Evolutionary conservation across 2,888 invertebrate species (phyloP).

Genomic region (Agrochola macilenta): DNA sequence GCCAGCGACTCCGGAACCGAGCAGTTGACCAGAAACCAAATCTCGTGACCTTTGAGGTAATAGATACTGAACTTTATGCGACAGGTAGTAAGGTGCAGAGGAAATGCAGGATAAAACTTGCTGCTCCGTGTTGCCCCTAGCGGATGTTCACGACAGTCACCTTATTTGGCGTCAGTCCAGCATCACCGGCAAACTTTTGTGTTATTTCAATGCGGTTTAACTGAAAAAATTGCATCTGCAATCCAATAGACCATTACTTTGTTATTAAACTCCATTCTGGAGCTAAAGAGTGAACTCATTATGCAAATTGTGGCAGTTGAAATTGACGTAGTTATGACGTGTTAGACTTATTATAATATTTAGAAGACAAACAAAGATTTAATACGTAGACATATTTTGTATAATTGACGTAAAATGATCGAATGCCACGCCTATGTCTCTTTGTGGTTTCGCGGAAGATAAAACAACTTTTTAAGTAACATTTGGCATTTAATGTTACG

Average conservation of each 20-base stretch:
- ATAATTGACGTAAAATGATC: slow-evolving; percentile 33
- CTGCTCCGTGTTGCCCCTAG: slow-evolving; percentile 76
- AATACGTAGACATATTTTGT: slow-evolving; percentile 19
- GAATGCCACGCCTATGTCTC: slow-evolving; percentile 23
- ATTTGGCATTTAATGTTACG: slow-evolving; percentile 34
- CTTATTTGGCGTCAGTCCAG: slow-evolving; percentile 89
- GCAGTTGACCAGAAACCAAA: slow-evolving; percentile 77
- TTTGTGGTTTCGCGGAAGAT: slow-evolving; percentile 46
- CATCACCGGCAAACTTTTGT: slow-evolving; percentile 85
- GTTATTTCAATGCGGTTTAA: slow-evolving; percentile 88
- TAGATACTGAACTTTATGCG: slow-evolving; percentile 72
- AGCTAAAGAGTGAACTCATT: slow-evolving; percentile 36
- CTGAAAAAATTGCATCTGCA: slow-evolving; percentile 79
- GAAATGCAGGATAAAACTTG: slow-evolving; percentile 68
- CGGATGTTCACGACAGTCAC: slow-evolving; percentile 88
- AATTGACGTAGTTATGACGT: slow-evolving; percentile 33
- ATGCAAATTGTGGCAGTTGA: slow-evolving; percentile 28
- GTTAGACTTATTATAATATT: neutral
- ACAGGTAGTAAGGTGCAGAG: slow-evolving; percentile 63
- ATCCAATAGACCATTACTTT: slow-evolving; percentile 70
- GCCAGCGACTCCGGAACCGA: slow-evolving; percentile 81
- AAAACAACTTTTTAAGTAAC: slow-evolving; percentile 22
- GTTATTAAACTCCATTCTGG: slow-evolving; percentile 59
- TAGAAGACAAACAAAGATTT: slow-evolving; percentile 21
- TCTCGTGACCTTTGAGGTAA: slow-evolving; percentile 58